Evolutionary conservation across 2,888 invertebrate genomes (phyloP).

Genomic region (Pinctada fucata): DNA sequence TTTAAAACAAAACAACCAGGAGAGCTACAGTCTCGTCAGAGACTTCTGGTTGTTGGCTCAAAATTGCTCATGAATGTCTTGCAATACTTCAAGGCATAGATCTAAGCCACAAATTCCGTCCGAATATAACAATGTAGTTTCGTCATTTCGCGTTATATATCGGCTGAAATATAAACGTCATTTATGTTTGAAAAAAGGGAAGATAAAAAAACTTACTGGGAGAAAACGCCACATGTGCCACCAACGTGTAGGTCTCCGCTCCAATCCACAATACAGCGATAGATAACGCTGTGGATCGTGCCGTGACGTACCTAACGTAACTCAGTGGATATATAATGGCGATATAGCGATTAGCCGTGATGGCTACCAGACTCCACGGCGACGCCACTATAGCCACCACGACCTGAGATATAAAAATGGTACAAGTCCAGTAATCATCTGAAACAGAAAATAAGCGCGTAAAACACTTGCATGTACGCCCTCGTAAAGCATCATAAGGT

Average conservation of each 20-base stretch:
- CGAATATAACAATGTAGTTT: too few species aligned
- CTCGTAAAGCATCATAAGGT: too few species aligned
- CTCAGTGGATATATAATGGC: background rate
- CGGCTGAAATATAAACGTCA: too few species aligned
- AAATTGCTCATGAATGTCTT: too few species aligned
- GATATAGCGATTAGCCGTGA: background rate
- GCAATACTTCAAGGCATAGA: too few species aligned
- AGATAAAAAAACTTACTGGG: slow-evolving; percentile 10
- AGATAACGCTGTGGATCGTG: background rate
- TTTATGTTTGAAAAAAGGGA: too few species aligned
- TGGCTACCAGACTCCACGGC: background rate
- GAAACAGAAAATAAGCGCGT: background rate
- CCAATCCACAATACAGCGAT: slow-evolving; percentile 10
- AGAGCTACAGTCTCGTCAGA: too few species aligned
- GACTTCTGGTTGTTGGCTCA: too few species aligned
- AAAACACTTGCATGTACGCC: too few species aligned
- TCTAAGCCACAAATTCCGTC: too few species aligned
- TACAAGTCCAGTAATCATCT: slow-evolving; percentile 6
- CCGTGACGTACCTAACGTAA: background rate
- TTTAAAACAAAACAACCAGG: too few species aligned
- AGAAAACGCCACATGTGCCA: background rate
- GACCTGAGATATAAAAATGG: slow-evolving; percentile 6
- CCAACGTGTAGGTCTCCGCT: background rate
- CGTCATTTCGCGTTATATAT: too few species aligned
- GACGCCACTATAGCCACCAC: background rate